A percentile compares a stretch with the other conserved stretches of the same genome.
Conservation (phyloP, 2,113 vertebrate genomes). For the Albula goreensis region DNA sequence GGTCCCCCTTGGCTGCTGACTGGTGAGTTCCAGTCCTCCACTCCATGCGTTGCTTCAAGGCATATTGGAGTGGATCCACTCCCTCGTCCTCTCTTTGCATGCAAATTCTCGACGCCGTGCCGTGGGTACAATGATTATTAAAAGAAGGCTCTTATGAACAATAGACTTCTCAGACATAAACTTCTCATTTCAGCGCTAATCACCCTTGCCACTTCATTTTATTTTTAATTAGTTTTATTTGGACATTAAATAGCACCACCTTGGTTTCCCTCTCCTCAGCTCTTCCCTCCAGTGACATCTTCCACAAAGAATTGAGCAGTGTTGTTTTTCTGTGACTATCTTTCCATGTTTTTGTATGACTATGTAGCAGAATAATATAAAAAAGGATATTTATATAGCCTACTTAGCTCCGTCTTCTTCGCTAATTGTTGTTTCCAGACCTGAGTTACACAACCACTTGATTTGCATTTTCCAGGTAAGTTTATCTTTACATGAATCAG, state of each 20-base stretch:
- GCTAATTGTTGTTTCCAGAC: too few species aligned
- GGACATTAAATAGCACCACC: background rate
- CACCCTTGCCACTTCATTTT: background rate
- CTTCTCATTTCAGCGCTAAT: constrained; percentile 32
- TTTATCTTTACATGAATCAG: too few species aligned
- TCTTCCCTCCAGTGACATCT: background rate
- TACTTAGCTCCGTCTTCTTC: too few species aligned
- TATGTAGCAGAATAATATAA: too few species aligned
- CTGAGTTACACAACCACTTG: too few species aligned
- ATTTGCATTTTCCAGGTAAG: too few species aligned
- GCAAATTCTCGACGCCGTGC: constrained; percentile 40
- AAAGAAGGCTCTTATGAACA: constrained; percentile 48
- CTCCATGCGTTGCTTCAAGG: constrained; percentile 45
- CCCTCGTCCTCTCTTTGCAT: constrained; percentile 30
- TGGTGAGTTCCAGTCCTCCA: constrained; percentile 48
- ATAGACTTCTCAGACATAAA: constrained; percentile 29
- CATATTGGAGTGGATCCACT: constrained; percentile 46
- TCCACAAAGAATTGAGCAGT: background rate
- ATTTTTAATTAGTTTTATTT: background rate
- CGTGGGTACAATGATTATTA: constrained; percentile 43
- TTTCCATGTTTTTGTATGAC: too few species aligned
- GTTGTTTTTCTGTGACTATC: too few species aligned
- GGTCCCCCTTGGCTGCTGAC: constrained; percentile 27
- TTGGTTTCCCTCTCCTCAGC: background rate
- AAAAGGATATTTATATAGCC: too few species aligned